These are phyloP conservation scores for Tigriopus japonicus DNA, from an alignment of 1,140 invertebrate genomes.

Conservation along the genomic window DNA sequence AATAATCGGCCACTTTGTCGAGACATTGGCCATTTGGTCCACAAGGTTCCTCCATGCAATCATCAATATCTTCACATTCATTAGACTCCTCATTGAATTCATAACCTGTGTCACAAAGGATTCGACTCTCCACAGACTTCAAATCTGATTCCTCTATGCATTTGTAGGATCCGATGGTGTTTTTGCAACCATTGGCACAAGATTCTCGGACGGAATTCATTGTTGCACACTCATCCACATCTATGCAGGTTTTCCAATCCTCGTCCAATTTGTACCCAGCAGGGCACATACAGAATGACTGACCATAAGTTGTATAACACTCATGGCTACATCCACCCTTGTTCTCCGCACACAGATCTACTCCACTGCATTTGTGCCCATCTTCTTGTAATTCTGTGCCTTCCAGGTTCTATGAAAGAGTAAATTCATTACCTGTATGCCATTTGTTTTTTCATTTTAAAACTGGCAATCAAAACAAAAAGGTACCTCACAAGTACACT, in stretches of 20 bases:
- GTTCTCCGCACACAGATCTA: constrained; percentile 23
- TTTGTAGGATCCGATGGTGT: constrained; percentile 21
- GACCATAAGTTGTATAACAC: constrained; percentile 33
- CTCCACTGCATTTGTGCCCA: constrained; percentile 34
- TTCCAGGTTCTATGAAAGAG: neutral
- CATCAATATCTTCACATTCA: too few species aligned
- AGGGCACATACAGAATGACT: constrained; percentile 34
- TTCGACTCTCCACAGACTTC: constrained; percentile 25
- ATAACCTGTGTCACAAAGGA: too few species aligned
- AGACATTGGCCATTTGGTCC: constrained; percentile 18
- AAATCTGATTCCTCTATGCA: constrained; percentile 31
- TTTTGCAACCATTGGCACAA: constrained; percentile 17
- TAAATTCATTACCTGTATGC: neutral
- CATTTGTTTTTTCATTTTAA: neutral
- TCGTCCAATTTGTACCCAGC: constrained; percentile 29
- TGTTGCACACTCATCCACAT: constrained; percentile 30
- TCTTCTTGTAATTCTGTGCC: constrained; percentile 23
- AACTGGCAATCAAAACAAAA: neutral
- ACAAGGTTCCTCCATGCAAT: neutral
- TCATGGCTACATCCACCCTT: constrained; percentile 33
- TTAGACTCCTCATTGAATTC: too few species aligned
- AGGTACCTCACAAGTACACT: constrained; percentile 15
- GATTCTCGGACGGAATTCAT: constrained; percentile 26
- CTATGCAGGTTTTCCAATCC: constrained; percentile 27
- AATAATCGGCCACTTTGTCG: neutral